A percentile compares a stretch with the other conserved stretches of the same genome.
Evolutionary conservation across 1,140 invertebrate species (phyloP).

Genomic region (Drosophila setifemur): DNA sequence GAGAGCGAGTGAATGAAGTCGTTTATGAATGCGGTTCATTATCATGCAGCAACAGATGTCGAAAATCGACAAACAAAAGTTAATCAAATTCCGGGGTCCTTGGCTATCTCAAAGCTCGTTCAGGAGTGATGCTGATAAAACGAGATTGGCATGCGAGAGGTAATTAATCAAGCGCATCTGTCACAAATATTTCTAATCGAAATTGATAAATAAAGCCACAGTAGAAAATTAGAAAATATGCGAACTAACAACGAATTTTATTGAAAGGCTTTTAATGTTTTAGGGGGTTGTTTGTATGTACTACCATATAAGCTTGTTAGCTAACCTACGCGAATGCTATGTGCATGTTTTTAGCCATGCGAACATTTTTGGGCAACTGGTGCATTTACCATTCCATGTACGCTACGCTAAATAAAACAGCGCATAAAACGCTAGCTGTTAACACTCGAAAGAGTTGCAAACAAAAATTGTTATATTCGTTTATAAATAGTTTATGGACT

Average conservation of each 20-base stretch:
- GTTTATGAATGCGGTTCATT: slow-evolving; percentile 71
- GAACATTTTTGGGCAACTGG: slow-evolving; percentile 4
- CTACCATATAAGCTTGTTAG: slow-evolving; percentile 10
- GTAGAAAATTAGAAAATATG: background rate
- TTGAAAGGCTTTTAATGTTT: slow-evolving; percentile 25
- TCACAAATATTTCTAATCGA: slow-evolving; percentile 57
- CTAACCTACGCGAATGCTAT: slow-evolving; percentile 7
- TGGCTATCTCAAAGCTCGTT: background rate
- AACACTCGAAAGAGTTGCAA: slow-evolving; percentile 20
- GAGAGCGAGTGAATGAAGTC: slow-evolving; percentile 44
- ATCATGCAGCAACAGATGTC: slow-evolving; percentile 74
- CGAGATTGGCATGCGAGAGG: slow-evolving; percentile 28
- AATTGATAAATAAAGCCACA: slow-evolving; percentile 24
- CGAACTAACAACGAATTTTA: slow-evolving; percentile 11
- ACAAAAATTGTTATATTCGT: slow-evolving; percentile 44
- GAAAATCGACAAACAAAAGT: slow-evolving; percentile 48
- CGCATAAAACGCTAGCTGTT: slow-evolving; percentile 41
- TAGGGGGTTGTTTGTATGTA: slow-evolving; percentile 24
- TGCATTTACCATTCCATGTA: slow-evolving; percentile 15
- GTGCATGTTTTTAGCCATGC: background rate
- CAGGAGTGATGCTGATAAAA: slow-evolving; percentile 9
- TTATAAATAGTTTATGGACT: slow-evolving; percentile 50
- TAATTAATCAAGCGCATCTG: slow-evolving; percentile 71
- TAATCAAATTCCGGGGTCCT: slow-evolving; percentile 59
- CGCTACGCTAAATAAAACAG: slow-evolving; percentile 5